Percentiles rank a stretch among this genome's conserved stretches.
Evolutionary conservation across 2,888 invertebrate species (phyloP).

Genomic region (Calameuta pallipes): DNA sequence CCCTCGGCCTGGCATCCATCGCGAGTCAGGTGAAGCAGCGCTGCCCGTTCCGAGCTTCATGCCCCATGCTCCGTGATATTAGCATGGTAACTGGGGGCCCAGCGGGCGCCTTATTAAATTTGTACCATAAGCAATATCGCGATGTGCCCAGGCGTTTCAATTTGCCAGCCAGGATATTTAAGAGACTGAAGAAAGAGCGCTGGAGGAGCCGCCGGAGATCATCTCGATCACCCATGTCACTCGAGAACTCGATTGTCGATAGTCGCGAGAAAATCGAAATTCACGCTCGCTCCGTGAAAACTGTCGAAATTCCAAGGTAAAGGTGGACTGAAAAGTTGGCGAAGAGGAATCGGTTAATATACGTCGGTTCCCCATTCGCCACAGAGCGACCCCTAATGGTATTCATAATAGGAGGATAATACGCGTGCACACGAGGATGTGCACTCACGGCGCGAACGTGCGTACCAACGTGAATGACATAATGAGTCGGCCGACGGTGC

Average conservation of each 20-base stretch:
- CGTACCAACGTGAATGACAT: conserved; percentile 46
- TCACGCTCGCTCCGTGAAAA: too few relatives aligned
- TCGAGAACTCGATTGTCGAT: too few relatives aligned
- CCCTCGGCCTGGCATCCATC: conserved; percentile 7
- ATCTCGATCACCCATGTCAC: too few relatives aligned
- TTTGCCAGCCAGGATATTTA: conserved; percentile 51
- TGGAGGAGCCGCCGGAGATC: too few relatives aligned
- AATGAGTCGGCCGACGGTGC: conserved; percentile 48
- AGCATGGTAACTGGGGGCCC: conserved; percentile 57
- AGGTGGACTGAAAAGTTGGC: background rate
- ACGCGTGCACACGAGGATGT: conserved; percentile 14
- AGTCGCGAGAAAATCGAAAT: too few relatives aligned
- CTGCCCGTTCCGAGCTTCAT: conserved; percentile 36
- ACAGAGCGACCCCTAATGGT: conserved; percentile 17
- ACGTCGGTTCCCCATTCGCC: conserved; percentile 23
- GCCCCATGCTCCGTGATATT: conserved; percentile 42
- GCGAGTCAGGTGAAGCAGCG: conserved; percentile 52
- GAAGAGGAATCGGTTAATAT: conserved; percentile 20
- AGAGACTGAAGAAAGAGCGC: conserved; percentile 22
- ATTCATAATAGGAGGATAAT: conserved; percentile 13
- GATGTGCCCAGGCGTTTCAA: conserved; percentile 50
- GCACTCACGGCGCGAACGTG: conserved; percentile 17
- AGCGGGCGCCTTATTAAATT: conserved; percentile 61
- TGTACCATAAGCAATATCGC: conserved; percentile 53
- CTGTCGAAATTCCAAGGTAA: too few relatives aligned